Evolutionary conservation across 37 sponge, comb jelly and placozoan species (phyloP).

Genomic region (Theonella swinhoei): DNA sequence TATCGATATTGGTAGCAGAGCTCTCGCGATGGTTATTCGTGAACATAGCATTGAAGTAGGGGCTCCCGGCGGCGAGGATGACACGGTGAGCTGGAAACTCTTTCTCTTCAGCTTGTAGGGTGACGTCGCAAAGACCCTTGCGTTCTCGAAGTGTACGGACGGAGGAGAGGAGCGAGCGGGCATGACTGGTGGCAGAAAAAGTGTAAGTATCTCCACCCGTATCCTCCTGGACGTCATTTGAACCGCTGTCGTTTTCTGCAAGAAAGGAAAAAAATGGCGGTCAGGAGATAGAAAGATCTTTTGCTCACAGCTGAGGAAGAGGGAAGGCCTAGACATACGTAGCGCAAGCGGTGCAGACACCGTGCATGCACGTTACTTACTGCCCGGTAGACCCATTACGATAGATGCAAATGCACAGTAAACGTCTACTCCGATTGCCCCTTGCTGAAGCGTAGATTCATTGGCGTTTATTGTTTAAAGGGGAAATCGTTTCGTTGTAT

Average conservation of each 20-base stretch:
- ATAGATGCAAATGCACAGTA: too few species aligned
- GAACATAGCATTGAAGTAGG: conserved; percentile 96
- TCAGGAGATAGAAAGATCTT: too few species aligned
- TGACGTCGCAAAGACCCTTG: conserved; percentile 78
- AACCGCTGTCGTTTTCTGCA: not conserved
- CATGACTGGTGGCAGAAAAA: conserved; percentile 38
- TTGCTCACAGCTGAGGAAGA: too few species aligned
- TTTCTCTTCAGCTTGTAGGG: conserved; percentile 42
- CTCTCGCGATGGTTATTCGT: conserved; percentile 74
- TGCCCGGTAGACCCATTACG: too few species aligned
- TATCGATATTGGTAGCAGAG: conserved; percentile 13
- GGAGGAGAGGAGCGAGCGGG: conserved; percentile 30
- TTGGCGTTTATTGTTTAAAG: too few species aligned
- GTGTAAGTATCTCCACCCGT: conserved; percentile 1
- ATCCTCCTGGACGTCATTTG: not conserved
- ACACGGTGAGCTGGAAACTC: conserved; percentile 72
- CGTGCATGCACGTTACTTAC: too few species aligned
- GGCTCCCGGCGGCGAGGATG: conserved; percentile 83
- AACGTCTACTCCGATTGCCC: too few species aligned
- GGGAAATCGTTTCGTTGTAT: too few species aligned
- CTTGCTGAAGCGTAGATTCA: too few species aligned
- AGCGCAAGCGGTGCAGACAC: too few species aligned
- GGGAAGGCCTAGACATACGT: too few species aligned
- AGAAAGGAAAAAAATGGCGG: too few species aligned
- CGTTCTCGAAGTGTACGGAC: conserved; percentile 41